These are phyloP conservation scores for Pampusana beccarii DNA, from an alignment of 2,113 vertebrate genomes.

Conservation along the genomic window DNA sequence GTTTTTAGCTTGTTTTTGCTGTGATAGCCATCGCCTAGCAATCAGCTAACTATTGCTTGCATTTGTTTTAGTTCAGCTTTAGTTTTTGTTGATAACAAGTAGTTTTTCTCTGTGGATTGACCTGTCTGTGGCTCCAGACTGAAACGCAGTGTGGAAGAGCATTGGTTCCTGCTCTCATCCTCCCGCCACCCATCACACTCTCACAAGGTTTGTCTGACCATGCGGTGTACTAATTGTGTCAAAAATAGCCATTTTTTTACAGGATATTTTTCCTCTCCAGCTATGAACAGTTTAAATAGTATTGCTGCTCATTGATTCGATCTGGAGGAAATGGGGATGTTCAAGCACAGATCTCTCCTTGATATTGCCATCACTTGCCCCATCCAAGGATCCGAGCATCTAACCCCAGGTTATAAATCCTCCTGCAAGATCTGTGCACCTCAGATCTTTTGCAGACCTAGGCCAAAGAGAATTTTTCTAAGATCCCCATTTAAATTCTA, in stretches of 20 bases:
- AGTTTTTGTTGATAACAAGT: background rate
- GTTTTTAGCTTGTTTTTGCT: background rate
- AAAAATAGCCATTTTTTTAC: background rate
- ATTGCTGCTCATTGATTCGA: background rate
- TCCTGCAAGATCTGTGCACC: background rate
- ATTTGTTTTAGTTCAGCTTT: background rate
- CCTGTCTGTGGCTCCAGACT: background rate
- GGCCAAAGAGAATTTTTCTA: background rate
- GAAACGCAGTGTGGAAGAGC: background rate
- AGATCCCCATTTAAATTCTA: background rate
- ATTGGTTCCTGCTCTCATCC: accelerated
- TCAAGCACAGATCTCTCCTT: background rate
- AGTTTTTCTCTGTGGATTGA: background rate
- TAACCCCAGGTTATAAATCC: background rate
- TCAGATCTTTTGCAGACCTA: background rate
- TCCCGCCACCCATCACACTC: accelerated
- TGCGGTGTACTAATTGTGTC: background rate
- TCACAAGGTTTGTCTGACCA: background rate
- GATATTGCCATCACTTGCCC: background rate
- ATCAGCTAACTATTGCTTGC: background rate
- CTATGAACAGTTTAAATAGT: background rate
- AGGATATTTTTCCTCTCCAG: background rate
- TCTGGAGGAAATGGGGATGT: background rate
- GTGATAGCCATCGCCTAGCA: background rate
- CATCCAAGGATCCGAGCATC: background rate